Evolutionary conservation across 2,113 vertebrate species (phyloP).

Genomic region (Arvicanthis niloticus): DNA sequence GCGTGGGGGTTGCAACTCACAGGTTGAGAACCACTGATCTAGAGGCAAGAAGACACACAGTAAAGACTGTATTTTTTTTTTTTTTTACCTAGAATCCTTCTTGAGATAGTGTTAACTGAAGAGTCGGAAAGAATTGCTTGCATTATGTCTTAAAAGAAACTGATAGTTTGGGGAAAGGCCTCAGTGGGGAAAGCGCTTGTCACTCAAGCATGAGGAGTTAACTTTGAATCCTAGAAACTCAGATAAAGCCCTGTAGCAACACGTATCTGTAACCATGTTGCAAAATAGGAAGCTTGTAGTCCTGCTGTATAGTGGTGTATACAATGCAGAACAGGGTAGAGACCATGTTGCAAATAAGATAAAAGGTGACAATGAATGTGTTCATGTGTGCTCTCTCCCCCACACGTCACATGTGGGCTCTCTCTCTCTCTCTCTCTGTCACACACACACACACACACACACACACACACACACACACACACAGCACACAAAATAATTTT

Average conservation of each 20-base stretch:
- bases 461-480: neutral
- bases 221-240: neutral
- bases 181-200: neutral
- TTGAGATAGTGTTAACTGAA: neutral
- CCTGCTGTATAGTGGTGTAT: no score
- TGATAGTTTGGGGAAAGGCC: neutral
- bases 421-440: no score
- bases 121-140: conserved; percentile 38
- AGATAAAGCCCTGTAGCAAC: no score
- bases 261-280: neutral
- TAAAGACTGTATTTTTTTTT: neutral
- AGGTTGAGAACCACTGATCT: neutral
- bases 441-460: neutral
- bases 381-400: neutral
- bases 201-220: no score
- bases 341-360: neutral
- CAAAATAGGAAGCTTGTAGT: neutral
- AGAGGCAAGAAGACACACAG: neutral
- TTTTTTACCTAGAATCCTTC: neutral
- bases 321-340: no score
- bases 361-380: neutral
- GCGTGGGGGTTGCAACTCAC: neutral
- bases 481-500: neutral
- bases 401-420: neutral
- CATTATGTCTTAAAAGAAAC: conserved; percentile 2